Base-by-base conservation (phyloP, 1,140 invertebrate genomes). In the Anadara kagoshimensis region DNA sequence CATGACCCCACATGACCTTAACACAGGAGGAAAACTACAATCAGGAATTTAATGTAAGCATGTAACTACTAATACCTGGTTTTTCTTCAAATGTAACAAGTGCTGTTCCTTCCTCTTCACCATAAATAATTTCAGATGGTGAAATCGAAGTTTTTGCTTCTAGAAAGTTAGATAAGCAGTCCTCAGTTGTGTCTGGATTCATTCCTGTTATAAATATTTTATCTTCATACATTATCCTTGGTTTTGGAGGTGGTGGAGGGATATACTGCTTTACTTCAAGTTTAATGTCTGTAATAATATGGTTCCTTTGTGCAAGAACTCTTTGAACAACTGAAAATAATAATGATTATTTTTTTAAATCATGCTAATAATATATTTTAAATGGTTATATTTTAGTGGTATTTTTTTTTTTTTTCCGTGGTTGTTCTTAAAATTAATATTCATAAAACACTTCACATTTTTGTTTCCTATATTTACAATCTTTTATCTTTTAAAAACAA, bases 211-310 rank as follows among this genome's bases (percentile, higher is more conserved):
- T 58, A 22, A 75, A 64, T 11, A 75, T 45, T 59, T 66, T 75
- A 54, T 75, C 44, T 11, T 47, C 53, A 69, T 69, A 75, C 62
- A 58, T 69, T 24, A 54, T 66, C 22, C 45, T 26, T 12, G 73
- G 73, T 45, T 75, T 75, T 58, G 69, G 69, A n/a, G 73, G 73
- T 45, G 69, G 69, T 58, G 69, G 69, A n/a, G 73, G 62, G n/a
- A 69, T 43, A 57, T 75, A 69, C n/a, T 26, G 20, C 20, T 24
- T 69, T 0, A 69, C 62, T 29, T 58, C 22, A 20, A 75, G 53
- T 3, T 5, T 44, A 3, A 45, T 26, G 1, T 54, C 73, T 22
- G 69, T 66, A 2, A 75, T 20, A 29, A 20, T 65, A 24, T 69
- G 73, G 2, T 1, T 53, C 41, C 47, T 63, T 5, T 44, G 29